Percentiles rank a stretch among this genome's conserved stretches.
These are phyloP conservation scores for Phoebastria nigripes DNA, from an alignment of 2,797 vertebrate species.

Conservation along the genomic window DNA sequence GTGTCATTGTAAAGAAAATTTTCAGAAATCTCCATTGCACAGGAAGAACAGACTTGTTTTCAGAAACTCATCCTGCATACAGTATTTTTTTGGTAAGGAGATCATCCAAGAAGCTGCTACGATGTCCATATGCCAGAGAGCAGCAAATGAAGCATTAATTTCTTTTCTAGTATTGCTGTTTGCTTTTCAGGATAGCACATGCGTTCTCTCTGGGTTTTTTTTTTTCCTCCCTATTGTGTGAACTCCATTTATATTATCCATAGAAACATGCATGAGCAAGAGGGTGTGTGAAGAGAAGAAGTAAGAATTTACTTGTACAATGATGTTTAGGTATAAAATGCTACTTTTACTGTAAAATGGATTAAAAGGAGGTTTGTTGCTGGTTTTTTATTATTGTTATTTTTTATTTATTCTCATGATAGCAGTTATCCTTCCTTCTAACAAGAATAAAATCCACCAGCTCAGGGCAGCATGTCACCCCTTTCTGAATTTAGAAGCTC, in stretches of 20 bases:
- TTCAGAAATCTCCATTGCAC: neutral
- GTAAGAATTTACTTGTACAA: neutral
- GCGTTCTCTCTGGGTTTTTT: neutral
- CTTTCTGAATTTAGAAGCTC: neutral
- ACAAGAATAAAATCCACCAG: neutral
- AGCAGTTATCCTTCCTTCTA: neutral
- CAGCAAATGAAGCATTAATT: neutral
- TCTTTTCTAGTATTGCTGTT: neutral
- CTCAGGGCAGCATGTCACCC: neutral
- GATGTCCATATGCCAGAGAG: neutral
- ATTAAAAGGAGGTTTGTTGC: neutral
- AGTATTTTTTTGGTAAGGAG: neutral
- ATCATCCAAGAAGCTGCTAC: neutral
- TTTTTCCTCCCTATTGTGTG: rapidly evolving
- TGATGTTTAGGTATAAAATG: neutral
- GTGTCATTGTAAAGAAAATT: neutral
- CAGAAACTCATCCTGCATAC: neutral
- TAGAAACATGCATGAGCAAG: neutral
- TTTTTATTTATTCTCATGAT: neutral
- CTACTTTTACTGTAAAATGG: neutral
- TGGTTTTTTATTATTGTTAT: neutral
- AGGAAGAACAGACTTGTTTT: neutral
- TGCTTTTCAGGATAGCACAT: neutral
- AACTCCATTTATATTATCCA: neutral
- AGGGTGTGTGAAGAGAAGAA: neutral